Conservation (phyloP, 2,797 vertebrate species). For the Rallus crepitans region DNA sequence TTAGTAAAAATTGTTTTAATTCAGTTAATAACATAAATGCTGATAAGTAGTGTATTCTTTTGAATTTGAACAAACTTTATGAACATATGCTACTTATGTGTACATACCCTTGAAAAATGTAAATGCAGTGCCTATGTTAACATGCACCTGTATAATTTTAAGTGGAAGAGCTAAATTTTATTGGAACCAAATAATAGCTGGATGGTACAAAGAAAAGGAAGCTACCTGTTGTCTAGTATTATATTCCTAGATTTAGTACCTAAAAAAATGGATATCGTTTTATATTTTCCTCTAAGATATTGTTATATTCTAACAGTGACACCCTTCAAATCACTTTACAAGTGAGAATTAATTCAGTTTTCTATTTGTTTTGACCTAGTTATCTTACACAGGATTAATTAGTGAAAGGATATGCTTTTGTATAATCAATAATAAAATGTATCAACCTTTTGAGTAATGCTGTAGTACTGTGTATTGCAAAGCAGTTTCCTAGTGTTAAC, state of each 20-base stretch:
- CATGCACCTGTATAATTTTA: not conserved
- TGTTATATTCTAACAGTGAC: not conserved
- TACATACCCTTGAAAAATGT: not conserved
- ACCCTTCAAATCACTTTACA: not conserved
- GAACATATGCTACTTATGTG: not conserved
- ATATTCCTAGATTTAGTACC: not conserved
- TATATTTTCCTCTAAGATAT: not conserved
- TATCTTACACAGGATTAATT: not conserved
- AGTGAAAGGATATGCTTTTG: not conserved
- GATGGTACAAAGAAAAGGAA: not conserved
- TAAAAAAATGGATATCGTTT: not conserved
- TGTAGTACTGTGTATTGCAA: not conserved
- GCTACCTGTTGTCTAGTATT: not conserved
- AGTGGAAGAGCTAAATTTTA: not conserved
- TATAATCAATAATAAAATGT: not conserved
- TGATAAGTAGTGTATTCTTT: not conserved
- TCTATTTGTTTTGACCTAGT: not conserved
- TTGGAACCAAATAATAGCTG: not conserved
- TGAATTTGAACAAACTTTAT: not conserved
- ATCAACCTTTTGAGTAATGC: not conserved
- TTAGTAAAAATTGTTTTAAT: not conserved
- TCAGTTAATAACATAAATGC: not conserved
- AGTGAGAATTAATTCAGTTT: not conserved
- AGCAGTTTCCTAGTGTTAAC: constrained; percentile 34
- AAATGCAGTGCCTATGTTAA: not conserved